Conservation (phyloP, 2,888 invertebrate species). For the Acanthosepion esculentum region DNA sequence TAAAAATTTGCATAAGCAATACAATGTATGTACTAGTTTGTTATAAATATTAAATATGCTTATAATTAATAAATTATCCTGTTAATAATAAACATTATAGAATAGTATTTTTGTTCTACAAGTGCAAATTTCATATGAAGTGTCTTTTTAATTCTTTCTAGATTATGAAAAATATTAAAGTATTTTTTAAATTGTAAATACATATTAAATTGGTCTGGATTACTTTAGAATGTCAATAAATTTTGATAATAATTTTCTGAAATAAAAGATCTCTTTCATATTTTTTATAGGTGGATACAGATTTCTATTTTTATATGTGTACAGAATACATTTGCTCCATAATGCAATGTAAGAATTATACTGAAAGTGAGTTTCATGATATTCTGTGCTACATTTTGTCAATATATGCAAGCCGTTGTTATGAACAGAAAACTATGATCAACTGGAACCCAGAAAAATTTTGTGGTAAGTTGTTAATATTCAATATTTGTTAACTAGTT, state of each 20-base stretch:
- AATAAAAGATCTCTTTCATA: background rate
- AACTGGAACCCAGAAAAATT: background rate
- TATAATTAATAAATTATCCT: background rate
- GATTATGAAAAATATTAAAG: background rate
- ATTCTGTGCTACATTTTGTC: background rate
- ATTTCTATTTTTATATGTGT: background rate
- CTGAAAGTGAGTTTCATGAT: background rate
- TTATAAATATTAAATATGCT: background rate
- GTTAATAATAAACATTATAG: background rate
- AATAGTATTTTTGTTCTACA: background rate
- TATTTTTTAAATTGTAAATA: background rate
- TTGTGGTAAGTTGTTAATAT: background rate
- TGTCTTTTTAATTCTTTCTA: background rate
- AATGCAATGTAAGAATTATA: background rate
- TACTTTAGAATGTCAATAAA: background rate
- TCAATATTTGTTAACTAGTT: too few relatives aligned
- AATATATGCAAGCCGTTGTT: conserved; percentile 1
- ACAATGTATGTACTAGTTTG: background rate
- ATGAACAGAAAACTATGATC: background rate
- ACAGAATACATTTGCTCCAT: background rate
- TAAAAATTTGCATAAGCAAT: background rate
- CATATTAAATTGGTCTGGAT: background rate
- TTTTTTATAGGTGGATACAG: conserved; percentile 3
- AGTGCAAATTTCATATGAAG: background rate
- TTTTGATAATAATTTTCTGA: background rate